phyloP scores from a whole-genome alignment of 2,888 invertebrate species.

The Cordilura impudica region DNA sequence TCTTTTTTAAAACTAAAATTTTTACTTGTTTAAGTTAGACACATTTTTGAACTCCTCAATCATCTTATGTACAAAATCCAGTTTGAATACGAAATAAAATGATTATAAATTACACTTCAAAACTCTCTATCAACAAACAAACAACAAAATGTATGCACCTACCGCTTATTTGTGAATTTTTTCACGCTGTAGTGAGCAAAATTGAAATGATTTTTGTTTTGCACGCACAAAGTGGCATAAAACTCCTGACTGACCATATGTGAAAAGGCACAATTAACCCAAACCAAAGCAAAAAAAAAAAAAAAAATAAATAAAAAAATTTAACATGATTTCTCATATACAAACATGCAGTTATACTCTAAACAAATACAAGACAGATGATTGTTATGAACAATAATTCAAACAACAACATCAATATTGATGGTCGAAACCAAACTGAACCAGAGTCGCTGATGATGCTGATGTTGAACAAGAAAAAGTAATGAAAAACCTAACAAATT shows the following conservation, averaged over 20 bases:
- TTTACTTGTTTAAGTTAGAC: too few species aligned
- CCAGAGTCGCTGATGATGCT: background rate
- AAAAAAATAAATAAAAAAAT: background rate
- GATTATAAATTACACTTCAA: constrained; percentile 36
- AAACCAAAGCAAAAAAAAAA: constrained; percentile 30
- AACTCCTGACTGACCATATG: constrained; percentile 6
- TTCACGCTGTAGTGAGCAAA: constrained; percentile 44
- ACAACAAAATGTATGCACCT: constrained; percentile 29
- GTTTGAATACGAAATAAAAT: constrained; percentile 45
- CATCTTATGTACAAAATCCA: background rate
- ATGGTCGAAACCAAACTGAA: constrained; percentile 31
- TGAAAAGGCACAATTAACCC: constrained; percentile 60
- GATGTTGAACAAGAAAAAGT: background rate
- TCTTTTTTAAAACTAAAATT: too few species aligned
- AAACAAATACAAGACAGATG: constrained; percentile 61
- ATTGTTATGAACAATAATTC: constrained; percentile 58
- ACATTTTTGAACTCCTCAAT: constrained; percentile 24
- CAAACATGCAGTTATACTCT: constrained; percentile 25
- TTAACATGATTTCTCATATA: constrained; percentile 24
- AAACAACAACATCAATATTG: constrained; percentile 59
- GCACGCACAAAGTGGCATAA: constrained; percentile 43
- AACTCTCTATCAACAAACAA: constrained; percentile 28
- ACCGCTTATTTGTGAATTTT: constrained; percentile 49
- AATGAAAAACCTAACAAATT: background rate
- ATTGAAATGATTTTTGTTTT: constrained; percentile 15